Evolutionary conservation across 2,797 vertebrate species (phyloP).

Genomic region (Atherinosoma microstoma): DNA sequence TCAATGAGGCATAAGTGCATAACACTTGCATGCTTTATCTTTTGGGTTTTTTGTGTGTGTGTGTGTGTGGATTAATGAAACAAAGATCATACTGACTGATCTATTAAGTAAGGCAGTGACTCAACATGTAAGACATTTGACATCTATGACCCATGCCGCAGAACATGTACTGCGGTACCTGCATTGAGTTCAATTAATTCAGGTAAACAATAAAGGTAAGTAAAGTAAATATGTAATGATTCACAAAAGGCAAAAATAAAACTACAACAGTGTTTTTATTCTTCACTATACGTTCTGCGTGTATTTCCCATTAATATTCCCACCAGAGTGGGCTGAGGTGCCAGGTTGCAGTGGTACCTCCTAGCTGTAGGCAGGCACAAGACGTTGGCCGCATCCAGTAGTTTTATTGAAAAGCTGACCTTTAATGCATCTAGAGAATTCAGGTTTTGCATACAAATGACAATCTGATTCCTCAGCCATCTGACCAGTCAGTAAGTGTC

Average conservation of each 20-base stretch:
- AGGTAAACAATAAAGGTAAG: constrained; percentile 8
- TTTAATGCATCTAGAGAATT: constrained; percentile 75
- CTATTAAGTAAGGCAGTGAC: background rate
- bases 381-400: constrained; percentile 38
- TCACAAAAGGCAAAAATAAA: constrained; percentile 11
- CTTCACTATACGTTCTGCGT: constrained; percentile 11
- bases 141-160: background rate
- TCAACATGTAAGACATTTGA: background rate
- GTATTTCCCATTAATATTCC: constrained; percentile 28
- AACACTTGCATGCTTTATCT: background rate
- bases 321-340: constrained; percentile 28
- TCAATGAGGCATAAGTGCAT: background rate
- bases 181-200: background rate
- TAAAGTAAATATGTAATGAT: constrained; percentile 13
- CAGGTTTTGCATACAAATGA: constrained; percentile 80
- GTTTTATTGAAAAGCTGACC: constrained; percentile 74
- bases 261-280: constrained; percentile 10
- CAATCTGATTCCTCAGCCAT: constrained; percentile 52
- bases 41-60: background rate
- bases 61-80: background rate
- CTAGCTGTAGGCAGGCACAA: constrained; percentile 31
- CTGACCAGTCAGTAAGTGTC: constrained; percentile 46
- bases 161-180: constrained; percentile 1
- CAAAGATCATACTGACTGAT: background rate
- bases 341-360: constrained; percentile 36